Evolutionary conservation across 2,113 vertebrate species (phyloP), one percentile per base, ranked within the genome.

Genomic region (Ophiodon elongatus): DNA sequence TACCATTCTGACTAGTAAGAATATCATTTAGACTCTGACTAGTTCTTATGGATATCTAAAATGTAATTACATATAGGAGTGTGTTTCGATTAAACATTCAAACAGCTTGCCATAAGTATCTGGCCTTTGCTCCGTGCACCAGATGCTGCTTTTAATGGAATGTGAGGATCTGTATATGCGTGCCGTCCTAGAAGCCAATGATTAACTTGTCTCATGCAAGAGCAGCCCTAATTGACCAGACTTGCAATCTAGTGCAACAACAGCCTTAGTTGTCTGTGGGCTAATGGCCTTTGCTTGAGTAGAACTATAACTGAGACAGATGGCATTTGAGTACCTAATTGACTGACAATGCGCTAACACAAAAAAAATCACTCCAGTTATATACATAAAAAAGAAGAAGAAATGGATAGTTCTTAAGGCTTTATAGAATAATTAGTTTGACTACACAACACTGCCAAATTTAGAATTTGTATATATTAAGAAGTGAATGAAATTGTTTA

Each of bases 231-330:
- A 93, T 90, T 93, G 90, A 90, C 89, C 89, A 92, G 83, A 83
- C 84, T 86, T 85, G 84, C 87, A 85, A 85, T 92, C 78, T 84
- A 73, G 73, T 89, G 79, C 85, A 86, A 89, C 82, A 64, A 47
- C 80, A 75, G 85, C 84, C 84, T 78, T 83, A 56, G 79, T 86
- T 86, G 80, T 93, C 77, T 82, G 60, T 83, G 86, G 86, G 82
- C 92, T 93, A 93, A 94, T 93, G 88, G 84, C 77, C 86, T 93
- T 84, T 91, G 87, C 86, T 82, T 83, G 88, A 90, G 85, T 78
- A 67, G 60, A 90, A 81, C 80, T 85, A 84, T 65, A 89, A 90
- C 85, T 71, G 80, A 81, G 88, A 94, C 93, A 93, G 88, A 93
- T 93, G 90, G 88, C 90, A 79, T 83, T 72, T 76, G 62, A 63